A percentile compares a stretch with the other conserved stretches of the same genome.
Conservation (phyloP, 64 coral and sea anemone genomes). For the Stichodactyla helianthus region DNA sequence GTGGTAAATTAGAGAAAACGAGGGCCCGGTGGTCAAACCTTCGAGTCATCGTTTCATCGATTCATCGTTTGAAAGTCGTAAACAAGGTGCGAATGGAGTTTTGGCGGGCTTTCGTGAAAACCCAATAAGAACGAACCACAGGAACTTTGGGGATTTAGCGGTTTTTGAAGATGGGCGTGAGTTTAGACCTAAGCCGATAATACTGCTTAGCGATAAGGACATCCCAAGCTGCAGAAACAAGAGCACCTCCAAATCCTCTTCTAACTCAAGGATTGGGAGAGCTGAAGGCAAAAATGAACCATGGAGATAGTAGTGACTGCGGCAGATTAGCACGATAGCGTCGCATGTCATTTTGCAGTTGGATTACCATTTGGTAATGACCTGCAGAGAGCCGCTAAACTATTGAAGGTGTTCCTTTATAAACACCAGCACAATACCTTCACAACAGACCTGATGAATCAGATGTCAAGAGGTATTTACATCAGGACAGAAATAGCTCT, state of each 20-base stretch:
- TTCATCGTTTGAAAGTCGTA: not conserved
- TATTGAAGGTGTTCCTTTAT: conserved; percentile 12
- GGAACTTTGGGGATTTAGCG: not conserved
- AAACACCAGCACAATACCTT: conserved; percentile 1
- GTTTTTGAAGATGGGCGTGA: conserved; percentile 17
- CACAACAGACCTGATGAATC: not conserved
- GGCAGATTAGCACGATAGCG: conserved; percentile 9
- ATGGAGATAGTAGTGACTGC: conserved; percentile 1
- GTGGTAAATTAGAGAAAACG: not conserved
- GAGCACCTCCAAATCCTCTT: conserved; percentile 4
- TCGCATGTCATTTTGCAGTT: conserved; percentile 6
- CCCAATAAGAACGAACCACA: not conserved
- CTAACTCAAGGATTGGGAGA: conserved; percentile 10
- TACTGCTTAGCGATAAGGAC: conserved; percentile 23
- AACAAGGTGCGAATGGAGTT: not conserved
- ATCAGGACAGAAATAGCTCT: conserved; percentile 16
- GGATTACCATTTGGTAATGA: conserved; percentile 24
- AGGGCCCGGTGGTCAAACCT: not conserved
- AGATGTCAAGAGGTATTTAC: conserved; percentile 9
- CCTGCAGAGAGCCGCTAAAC: conserved; percentile 20
- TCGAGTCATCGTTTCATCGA: not conserved
- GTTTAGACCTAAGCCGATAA: conserved; percentile 16
- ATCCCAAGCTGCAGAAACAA: conserved; percentile 17
- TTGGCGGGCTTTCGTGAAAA: not conserved
- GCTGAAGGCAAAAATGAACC: not conserved